phyloP scores from a whole-genome alignment of 2,888 invertebrate genomes.

The Sipha maydis region DNA sequence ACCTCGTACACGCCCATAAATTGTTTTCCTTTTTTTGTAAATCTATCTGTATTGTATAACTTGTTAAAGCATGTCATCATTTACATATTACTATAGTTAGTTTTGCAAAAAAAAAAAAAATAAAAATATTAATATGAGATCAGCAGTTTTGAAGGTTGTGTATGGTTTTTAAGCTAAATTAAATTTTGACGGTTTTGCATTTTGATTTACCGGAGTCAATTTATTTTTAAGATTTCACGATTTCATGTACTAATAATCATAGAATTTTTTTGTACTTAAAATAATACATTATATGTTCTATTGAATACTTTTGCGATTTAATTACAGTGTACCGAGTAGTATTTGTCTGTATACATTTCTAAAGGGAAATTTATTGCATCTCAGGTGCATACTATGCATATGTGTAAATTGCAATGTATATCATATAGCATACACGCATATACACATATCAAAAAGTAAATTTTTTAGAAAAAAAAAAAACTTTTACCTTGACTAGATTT shows the following conservation, averaged over 20 bases:
- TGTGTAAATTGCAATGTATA: neutral
- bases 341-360: neutral
- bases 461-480: neutral
- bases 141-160: slow-evolving; percentile 24
- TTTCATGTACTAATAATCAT: neutral
- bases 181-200: neutral
- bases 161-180: slow-evolving; percentile 21
- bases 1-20: neutral
- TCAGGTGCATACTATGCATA: neutral
- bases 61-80: slow-evolving; percentile 34
- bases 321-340: neutral
- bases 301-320: neutral
- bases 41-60: slow-evolving; percentile 11
- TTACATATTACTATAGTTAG: slow-evolving; percentile 8
- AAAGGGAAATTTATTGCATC: neutral
- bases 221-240: neutral
- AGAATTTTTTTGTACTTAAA: neutral
- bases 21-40: slow-evolving; percentile 6
- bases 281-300: neutral
- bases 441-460: neutral
- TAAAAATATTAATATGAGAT: slow-evolving; percentile 4
- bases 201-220: neutral
- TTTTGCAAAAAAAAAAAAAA: slow-evolving; percentile 4
- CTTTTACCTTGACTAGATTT: neutral
- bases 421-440: neutral